Evolutionary conservation across 2,113 vertebrate genomes (phyloP).

Genomic region (Eurypyga helias): DNA sequence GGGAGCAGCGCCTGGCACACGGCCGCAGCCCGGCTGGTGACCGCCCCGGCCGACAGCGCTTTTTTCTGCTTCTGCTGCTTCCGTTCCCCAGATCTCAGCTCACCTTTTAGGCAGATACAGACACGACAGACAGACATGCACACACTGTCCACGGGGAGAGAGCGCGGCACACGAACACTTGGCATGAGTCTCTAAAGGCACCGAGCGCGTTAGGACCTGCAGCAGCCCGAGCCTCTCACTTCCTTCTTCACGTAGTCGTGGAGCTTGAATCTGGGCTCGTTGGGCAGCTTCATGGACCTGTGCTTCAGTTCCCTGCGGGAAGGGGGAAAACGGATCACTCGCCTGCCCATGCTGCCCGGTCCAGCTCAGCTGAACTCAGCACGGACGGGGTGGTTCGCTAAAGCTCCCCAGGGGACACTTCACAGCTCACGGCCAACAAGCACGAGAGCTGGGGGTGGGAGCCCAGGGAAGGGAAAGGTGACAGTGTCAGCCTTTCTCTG

Average conservation of each 20-base stretch:
- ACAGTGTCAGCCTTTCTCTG: not conserved
- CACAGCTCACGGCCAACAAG: accelerated
- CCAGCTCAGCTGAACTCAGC: not conserved
- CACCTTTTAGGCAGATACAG: not conserved
- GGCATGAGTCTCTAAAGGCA: conserved; percentile 5
- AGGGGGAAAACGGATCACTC: not conserved
- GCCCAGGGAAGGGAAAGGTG: not conserved
- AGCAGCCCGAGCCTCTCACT: conserved; percentile 85
- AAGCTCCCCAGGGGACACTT: not conserved
- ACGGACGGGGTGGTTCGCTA: not conserved
- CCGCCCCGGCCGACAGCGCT: not conserved
- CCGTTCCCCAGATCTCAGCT: not conserved
- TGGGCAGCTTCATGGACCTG: conserved; percentile 81
- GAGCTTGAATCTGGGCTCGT: conserved; percentile 88
- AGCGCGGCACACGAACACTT: not conserved
- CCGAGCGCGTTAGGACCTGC: conserved; percentile 76
- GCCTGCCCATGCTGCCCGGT: not conserved
- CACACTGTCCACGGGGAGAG: conserved; percentile 29
- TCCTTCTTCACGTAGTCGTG: conserved; percentile 91
- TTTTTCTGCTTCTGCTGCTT: not conserved
- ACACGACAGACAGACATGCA: conserved; percentile 61
- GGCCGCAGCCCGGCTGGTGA: not conserved
- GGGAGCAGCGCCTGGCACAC: not conserved
- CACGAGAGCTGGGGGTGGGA: not conserved
- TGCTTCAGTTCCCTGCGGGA: conserved; percentile 87